Percentiles rank a stretch among this genome's conserved stretches.
Evolutionary conservation across 2,113 vertebrate species (phyloP).

Genomic region (Pomatorhinus ruficollis): DNA sequence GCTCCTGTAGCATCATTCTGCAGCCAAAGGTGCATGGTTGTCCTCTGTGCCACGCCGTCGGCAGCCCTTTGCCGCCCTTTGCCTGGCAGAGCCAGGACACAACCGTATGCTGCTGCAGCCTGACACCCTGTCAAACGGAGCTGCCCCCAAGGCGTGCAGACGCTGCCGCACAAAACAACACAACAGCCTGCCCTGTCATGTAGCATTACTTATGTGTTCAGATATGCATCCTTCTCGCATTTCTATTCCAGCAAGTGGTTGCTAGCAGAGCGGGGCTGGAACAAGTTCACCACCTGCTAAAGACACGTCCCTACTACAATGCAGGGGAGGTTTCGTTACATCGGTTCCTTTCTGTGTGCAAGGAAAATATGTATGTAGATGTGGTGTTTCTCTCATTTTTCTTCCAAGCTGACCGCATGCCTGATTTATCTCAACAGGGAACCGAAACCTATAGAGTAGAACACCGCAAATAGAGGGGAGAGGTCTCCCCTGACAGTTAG

Average conservation of each 20-base stretch:
- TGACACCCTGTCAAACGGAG: background rate
- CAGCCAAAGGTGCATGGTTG: fast-evolving
- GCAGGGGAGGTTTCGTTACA: background rate
- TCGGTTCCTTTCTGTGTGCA: fast-evolving
- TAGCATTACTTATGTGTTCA: slow-evolving; percentile 37
- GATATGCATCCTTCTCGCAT: slow-evolving; percentile 56
- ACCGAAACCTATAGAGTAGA: background rate
- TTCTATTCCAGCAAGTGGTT: slow-evolving; percentile 60
- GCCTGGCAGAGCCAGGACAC: background rate
- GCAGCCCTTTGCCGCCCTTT: background rate
- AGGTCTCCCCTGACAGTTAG: background rate
- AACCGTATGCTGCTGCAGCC: background rate
- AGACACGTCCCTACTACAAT: background rate
- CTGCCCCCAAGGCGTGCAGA: background rate
- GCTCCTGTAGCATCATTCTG: fast-evolving
- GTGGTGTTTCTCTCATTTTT: background rate
- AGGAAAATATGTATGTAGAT: fast-evolving
- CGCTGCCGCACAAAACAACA: background rate
- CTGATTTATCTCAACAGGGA: background rate
- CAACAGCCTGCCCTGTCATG: slow-evolving; percentile 52
- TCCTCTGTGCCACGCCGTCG: fast-evolving
- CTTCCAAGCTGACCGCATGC: background rate
- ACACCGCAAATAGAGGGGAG: background rate
- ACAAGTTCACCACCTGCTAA: slow-evolving; percentile 40
- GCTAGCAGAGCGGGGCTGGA: background rate